Base-by-base conservation (phyloP, 2,113 vertebrate species). In the Vanacampus margaritifer region DNA sequence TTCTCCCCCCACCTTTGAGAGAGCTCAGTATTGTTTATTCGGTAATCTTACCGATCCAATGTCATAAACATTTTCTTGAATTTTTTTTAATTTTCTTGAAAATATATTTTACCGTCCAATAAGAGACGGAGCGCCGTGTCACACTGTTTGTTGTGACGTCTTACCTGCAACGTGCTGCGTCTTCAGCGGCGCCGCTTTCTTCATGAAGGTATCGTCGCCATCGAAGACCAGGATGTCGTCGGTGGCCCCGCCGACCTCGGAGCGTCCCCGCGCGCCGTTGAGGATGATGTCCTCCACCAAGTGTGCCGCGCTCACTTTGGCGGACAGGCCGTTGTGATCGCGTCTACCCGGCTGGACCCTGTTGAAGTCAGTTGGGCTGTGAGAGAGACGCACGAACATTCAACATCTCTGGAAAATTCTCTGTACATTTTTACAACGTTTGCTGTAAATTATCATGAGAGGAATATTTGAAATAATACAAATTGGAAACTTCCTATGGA, bases 141-240 rank as follows among this genome's bases (percentile, higher is more conserved):
- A 17, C 14, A 5, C 14, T 13, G 43, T 26, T 54, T 12, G 12
- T 51, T 26, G 12, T 28, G 35, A 7, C 1, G 39, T 12, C 3
- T 71, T 86, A 99, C 97, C 97, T 94, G 97, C 94, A 70, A 97
- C 93, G 88, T 97, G 96, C 74, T 92, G 92, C 2, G 96, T 93
- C 59, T 95, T 92, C 70, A 98, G 93, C 26, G 96, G 90, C 68
- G 93, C 91, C 0, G 94, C 88, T 76, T 91, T 92, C 81, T 95
- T 97, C 84, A 98, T 92, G 88, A 98, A 99, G 0, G 94, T 86
- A 70, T 96, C 95, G 68, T 93, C 93, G 12, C 92, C 93, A 0
- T 94, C 90, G 0, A 96, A 99, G 10, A 94, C 86, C 70, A 97
- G 88, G 79, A 99, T 94, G 60, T 93, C 87, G 84, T 94, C 87